Percentiles rank a stretch among this genome's conserved stretches.
phyloP scores from a whole-genome alignment of 2,888 invertebrate species.

The Incurvaria masculella region DNA sequence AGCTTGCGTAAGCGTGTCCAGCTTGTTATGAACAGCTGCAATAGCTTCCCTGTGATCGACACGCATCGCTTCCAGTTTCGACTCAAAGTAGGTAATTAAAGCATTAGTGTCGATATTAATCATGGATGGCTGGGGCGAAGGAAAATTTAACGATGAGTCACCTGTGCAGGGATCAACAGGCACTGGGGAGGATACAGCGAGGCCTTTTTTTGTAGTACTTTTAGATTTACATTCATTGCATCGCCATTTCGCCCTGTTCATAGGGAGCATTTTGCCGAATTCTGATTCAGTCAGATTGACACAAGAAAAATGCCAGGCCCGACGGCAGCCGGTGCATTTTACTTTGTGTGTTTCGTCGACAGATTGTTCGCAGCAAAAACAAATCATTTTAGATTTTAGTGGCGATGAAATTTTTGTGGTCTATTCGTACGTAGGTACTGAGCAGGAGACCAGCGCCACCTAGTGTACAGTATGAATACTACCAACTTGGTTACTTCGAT shows the following conservation, averaged over 20 bases:
- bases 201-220: not conserved
- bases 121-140: no score
- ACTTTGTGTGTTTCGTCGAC: no score
- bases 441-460: no score
- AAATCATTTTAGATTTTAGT: no score
- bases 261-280: not conserved
- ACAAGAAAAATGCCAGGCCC: not conserved
- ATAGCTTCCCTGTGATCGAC: not conserved
- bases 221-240: not conserved
- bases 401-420: no score
- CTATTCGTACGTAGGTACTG: no score
- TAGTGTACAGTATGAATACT: no score
- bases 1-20: not conserved
- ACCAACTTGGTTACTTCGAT: no score
- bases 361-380: no score
- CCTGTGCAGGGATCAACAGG: not conserved
- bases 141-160: not conserved
- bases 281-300: not conserved
- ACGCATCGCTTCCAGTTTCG: not conserved
- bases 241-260: slow-evolving; percentile 1
- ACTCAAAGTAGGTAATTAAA: not conserved
- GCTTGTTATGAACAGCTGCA: not conserved
- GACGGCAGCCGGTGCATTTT: not conserved
- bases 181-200: not conserved
- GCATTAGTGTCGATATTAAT: not conserved